phyloP scores from a whole-genome alignment of 2,113 vertebrate genomes.

The Sus scrofa region T2T-Sscrofa CM000821.6:16912001-16912500 shows the following conservation, averaged over 20 bases:
- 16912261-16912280: slow-evolving; percentile 74
- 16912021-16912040: not conserved
- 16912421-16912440: slow-evolving; percentile 71
- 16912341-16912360: slow-evolving; percentile 38
- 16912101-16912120: slow-evolving; percentile 47
- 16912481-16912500: not conserved
- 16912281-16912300: not conserved
- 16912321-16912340: not conserved
- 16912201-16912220: slow-evolving; percentile 92
- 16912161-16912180: slow-evolving; percentile 11
- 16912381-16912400: no score
- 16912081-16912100: not conserved
- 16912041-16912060: not conserved
- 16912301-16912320: slow-evolving; percentile 64
- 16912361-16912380: slow-evolving; percentile 49
- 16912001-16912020: not conserved
- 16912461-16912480: not conserved
- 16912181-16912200: slow-evolving; percentile 82
- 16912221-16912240: slow-evolving; percentile 91
- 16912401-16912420: not conserved
- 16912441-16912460: slow-evolving; percentile 64
- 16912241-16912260: slow-evolving; percentile 86
- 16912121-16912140: not conserved
- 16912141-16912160: slow-evolving; percentile 17
- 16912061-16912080: not conserved